These are phyloP conservation scores for Catharus bicknelli DNA, from an alignment of 2,113 vertebrate genomes.

Conservation along the genomic window DNA sequence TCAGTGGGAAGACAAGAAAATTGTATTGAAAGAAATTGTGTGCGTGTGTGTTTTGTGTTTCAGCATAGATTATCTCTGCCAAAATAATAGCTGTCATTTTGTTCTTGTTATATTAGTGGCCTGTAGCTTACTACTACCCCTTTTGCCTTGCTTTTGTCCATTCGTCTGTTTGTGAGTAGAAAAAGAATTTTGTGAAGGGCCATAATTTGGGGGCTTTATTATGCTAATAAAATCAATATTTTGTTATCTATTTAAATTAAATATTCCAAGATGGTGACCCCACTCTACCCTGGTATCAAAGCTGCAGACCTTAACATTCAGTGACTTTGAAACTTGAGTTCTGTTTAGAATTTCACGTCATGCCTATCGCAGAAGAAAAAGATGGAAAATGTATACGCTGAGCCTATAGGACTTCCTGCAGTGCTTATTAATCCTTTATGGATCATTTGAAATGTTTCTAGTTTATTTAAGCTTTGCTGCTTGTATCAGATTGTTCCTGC, in stretches of 20 bases:
- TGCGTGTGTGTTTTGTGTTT: slow-evolving; percentile 81
- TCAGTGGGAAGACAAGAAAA: slow-evolving; percentile 88
- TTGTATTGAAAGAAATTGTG: slow-evolving; percentile 84
- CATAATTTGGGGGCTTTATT: slow-evolving; percentile 67
- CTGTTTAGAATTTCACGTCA: slow-evolving; percentile 83
- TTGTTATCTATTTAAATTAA: slow-evolving; percentile 73
- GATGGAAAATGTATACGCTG: slow-evolving; percentile 80
- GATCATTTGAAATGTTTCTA: slow-evolving; percentile 89
- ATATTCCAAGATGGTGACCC: slow-evolving; percentile 56
- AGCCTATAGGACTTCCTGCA: slow-evolving; percentile 84
- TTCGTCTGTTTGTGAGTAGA: slow-evolving; percentile 53
- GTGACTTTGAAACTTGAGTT: slow-evolving; percentile 80
- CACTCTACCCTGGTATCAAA: slow-evolving; percentile 38
- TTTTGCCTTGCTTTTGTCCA: slow-evolving; percentile 70
- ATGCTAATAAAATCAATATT: slow-evolving; percentile 66
- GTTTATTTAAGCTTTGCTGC: slow-evolving; percentile 86
- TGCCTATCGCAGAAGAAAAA: slow-evolving; percentile 70
- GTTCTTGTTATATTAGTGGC: slow-evolving; percentile 78
- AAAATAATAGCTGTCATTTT: slow-evolving; percentile 85
- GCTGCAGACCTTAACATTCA: slow-evolving; percentile 73
- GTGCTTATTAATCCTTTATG: slow-evolving; percentile 88
- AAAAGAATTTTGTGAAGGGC: slow-evolving; percentile 60
- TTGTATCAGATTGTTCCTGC: slow-evolving; percentile 86
- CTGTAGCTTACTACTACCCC: slow-evolving; percentile 69
- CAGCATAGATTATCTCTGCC: slow-evolving; percentile 85